phyloP scores from a whole-genome alignment of 35 echinoderm and acorn worm genomes.

The Hemicentrotus pulcherrimus region DNA sequence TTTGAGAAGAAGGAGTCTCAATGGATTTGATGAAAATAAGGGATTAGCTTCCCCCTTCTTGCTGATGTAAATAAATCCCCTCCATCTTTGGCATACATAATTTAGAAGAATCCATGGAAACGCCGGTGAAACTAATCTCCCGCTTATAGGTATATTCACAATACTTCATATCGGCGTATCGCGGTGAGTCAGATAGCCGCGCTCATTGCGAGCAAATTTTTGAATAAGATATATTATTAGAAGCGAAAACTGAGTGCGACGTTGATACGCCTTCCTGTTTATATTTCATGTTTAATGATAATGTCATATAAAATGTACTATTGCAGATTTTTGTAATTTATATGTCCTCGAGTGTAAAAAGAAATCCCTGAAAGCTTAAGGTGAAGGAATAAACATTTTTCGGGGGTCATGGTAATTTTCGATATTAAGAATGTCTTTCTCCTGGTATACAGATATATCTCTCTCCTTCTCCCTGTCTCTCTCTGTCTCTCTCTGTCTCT shows the following conservation, averaged over 20 bases:
- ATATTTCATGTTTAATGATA: background rate
- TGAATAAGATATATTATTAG: background rate
- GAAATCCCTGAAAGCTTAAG: too few species aligned
- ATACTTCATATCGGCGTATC: background rate
- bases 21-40: constrained; percentile 13
- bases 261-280: background rate
- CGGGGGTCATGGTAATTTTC: too few species aligned
- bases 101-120: background rate
- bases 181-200: background rate
- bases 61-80: background rate
- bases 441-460: too few species aligned
- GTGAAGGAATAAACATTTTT: too few species aligned
- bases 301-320: too few species aligned
- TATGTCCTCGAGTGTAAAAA: too few species aligned
- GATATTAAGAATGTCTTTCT: too few species aligned
- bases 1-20: background rate
- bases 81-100: background rate
- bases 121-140: background rate
- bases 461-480: too few species aligned
- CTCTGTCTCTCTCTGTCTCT: too few species aligned
- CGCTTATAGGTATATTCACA: background rate
- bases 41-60: background rate
- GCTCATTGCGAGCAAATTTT: background rate
- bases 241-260: background rate
- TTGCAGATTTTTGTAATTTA: too few species aligned